Base-by-base conservation (phyloP, 2,113 vertebrate genomes). In the Myiozetetes cayanensis region DNA sequence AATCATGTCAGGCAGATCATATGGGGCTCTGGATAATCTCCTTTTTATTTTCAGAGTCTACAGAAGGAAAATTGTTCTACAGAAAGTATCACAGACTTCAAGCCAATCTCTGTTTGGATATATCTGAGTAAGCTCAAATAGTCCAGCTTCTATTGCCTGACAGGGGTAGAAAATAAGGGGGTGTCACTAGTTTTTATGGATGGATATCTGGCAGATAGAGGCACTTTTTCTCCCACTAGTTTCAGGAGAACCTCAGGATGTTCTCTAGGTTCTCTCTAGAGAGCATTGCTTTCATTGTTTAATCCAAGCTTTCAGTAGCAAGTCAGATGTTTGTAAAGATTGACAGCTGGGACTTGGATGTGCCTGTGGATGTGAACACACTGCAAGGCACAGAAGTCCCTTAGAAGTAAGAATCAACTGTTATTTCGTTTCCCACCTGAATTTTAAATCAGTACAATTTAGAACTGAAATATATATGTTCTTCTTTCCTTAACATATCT, bases 1-100 rank as follows among this genome's bases (percentile, higher is more conserved):
- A 93, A 86, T 75, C 65, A 82, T 20, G 71, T 84, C 73, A 87
- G n/a, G 52, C 37, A 94, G 62, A 84, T 90, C 80, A 82, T 88
- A 39, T 52, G 23, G 53, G 30, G 30, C 53, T 55, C 53, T 55
- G 53, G 53, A 55, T 52, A 52, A 52, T 55, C 11, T 53, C 31
- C 10, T 55, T 55, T 55, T 35, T 19, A 9, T 82, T 85, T 86
- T 55, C 58, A 68, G 82, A 94, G 56, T 41, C 94, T 87, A 20
- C 63, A 92, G 87, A 87, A 85, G 49, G 23, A 72, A 68, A 90
- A 72, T 84, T 86, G 30, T 24, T 89, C 47, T 89, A 17, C 12
- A 94, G 58, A 50, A 93, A 39, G 10, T 21, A 61, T 61, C 56
- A 53, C 43, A 76, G 44, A 66, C 50, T 83, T 83, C 22, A 68